Evolutionary conservation across 2,113 vertebrate species (phyloP).

Genomic region (Actenoides hombroni): DNA sequence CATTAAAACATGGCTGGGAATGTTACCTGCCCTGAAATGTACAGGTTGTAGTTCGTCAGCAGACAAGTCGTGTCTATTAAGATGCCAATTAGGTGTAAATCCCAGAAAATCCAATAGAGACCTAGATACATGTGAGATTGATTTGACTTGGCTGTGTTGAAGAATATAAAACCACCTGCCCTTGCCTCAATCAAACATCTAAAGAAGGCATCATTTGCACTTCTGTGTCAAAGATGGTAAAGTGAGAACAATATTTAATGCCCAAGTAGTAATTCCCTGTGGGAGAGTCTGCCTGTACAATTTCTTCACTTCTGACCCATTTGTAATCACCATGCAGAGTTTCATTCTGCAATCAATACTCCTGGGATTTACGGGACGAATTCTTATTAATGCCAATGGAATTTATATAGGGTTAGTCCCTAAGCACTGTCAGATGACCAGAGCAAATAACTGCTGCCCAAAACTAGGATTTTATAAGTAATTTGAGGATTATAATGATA

Average conservation of each 20-base stretch:
- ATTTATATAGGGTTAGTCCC: background rate
- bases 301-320: constrained; percentile 1
- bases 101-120: background rate
- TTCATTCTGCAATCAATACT: background rate
- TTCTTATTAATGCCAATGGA: background rate
- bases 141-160: background rate
- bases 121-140: background rate
- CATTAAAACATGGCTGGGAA: background rate
- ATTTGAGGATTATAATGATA: background rate
- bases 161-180: background rate
- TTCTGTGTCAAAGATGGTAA: background rate
- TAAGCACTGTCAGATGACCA: background rate
- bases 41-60: background rate
- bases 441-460: background rate
- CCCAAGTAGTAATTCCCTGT: background rate
- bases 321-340: background rate
- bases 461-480: background rate
- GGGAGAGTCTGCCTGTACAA: background rate
- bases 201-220: background rate
- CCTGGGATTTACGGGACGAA: background rate
- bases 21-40: background rate
- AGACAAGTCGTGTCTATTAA: background rate
- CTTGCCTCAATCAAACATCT: background rate
- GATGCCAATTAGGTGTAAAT: background rate
- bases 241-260: background rate